These are phyloP conservation scores for Arrhamphus sclerolepis DNA, from an alignment of 2,797 vertebrate genomes.

Conservation along the genomic window DNA sequence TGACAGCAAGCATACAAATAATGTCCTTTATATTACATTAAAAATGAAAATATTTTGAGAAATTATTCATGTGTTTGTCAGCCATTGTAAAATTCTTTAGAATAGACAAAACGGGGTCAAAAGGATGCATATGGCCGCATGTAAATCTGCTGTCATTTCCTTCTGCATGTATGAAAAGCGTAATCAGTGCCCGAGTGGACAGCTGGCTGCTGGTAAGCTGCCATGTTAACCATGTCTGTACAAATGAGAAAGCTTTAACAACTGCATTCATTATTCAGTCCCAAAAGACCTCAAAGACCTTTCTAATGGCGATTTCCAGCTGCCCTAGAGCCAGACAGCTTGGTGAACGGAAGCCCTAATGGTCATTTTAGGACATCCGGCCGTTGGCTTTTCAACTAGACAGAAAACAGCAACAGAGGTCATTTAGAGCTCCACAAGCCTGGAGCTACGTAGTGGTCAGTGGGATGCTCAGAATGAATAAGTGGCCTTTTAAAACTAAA, in stretches of 20 bases:
- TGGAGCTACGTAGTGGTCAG: slow-evolving; percentile 46
- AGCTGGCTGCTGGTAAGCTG: slow-evolving; percentile 50
- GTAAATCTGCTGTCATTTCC: slow-evolving; percentile 25
- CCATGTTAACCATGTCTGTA: slow-evolving; percentile 45
- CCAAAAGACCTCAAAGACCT: slow-evolving; percentile 49
- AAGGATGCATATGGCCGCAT: slow-evolving; percentile 15
- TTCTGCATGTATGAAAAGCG: slow-evolving; percentile 21
- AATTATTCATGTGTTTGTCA: slow-evolving; percentile 11
- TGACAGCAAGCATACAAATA: slow-evolving; percentile 49
- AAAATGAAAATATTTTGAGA: slow-evolving; percentile 11
- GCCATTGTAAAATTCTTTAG: slow-evolving; percentile 12
- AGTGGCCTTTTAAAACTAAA: slow-evolving; percentile 45
- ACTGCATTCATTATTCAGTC: slow-evolving; percentile 36
- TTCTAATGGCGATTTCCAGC: slow-evolving; percentile 50
- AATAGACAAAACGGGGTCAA: slow-evolving; percentile 17
- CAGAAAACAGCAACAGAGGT: slow-evolving; percentile 69
- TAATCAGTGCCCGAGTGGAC: slow-evolving; percentile 30
- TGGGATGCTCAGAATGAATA: slow-evolving; percentile 53
- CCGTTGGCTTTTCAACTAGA: slow-evolving; percentile 53
- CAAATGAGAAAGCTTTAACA: slow-evolving; percentile 34
- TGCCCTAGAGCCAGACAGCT: slow-evolving; percentile 48
- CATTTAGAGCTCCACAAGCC: slow-evolving; percentile 55
- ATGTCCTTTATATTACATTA: slow-evolving; percentile 22
- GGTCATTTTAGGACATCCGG: slow-evolving; percentile 60
- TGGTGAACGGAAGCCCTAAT: slow-evolving; percentile 38